phyloP scores from a whole-genome alignment of 37 sponge, comb jelly and placozoan genomes.

The Lycopodina hypogea region DNA sequence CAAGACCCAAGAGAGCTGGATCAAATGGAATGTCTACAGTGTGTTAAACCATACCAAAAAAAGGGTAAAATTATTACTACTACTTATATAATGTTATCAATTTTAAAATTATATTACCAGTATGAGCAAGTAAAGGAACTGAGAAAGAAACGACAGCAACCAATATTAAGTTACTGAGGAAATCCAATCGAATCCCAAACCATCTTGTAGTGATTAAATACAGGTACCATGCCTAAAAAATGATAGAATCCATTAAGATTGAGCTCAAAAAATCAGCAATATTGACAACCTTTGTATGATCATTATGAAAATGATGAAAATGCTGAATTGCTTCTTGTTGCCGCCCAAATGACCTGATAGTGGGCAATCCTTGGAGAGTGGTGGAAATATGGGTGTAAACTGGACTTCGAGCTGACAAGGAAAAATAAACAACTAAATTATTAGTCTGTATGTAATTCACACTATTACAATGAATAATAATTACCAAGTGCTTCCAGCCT shows the following conservation, averaged over 20 bases:
- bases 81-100: not conserved
- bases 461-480: not conserved
- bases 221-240: slow-evolving; percentile 63
- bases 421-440: not conserved
- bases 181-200: slow-evolving; percentile 72
- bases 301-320: slow-evolving; percentile 49
- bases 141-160: slow-evolving; percentile 47
- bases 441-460: not conserved
- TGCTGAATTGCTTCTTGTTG: slow-evolving; percentile 7
- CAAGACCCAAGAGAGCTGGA: slow-evolving; percentile 65
- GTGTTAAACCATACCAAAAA: not conserved
- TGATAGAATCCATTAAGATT: not conserved
- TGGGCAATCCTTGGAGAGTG: slow-evolving; percentile 80
- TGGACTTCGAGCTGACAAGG: slow-evolving; percentile 75
- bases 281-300: slow-evolving; percentile 11
- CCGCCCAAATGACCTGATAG: slow-evolving; percentile 57
- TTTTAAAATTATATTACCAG: slow-evolving; percentile 8
- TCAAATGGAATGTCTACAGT: not conserved
- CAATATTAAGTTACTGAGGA: slow-evolving; percentile 40
- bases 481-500: slow-evolving; percentile 79
- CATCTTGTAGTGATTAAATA: slow-evolving; percentile 63
- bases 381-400: slow-evolving; percentile 82
- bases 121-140: slow-evolving; percentile 27
- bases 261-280: not conserved
- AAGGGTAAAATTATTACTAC: not conserved